phyloP scores from a whole-genome alignment of 2,113 vertebrate genomes.

The Henicopernis longicauda region DNA sequence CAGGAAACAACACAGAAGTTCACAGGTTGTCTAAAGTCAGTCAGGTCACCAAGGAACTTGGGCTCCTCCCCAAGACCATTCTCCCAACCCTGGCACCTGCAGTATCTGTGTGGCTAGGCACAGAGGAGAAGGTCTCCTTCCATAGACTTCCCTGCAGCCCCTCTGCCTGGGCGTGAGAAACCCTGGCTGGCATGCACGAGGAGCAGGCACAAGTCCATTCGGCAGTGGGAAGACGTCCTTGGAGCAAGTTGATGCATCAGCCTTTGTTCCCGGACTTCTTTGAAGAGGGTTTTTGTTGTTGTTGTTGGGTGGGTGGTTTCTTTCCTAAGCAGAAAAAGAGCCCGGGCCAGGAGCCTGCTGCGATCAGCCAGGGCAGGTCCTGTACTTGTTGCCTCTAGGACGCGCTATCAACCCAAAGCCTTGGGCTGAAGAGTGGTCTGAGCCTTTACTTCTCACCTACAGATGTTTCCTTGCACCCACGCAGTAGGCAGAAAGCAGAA shows the following conservation, averaged over 20 bases:
- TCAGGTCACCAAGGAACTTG: background rate
- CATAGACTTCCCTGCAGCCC: background rate
- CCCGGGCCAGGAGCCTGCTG: background rate
- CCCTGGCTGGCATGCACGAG: background rate
- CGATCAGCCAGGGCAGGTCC: background rate
- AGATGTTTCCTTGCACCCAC: background rate
- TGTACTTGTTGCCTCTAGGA: background rate
- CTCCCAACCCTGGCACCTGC: background rate
- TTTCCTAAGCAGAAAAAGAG: background rate
- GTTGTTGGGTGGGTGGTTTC: background rate
- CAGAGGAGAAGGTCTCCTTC: background rate
- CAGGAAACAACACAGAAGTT: background rate
- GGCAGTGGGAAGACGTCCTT: background rate
- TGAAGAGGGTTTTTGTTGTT: background rate
- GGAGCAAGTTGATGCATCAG: background rate
- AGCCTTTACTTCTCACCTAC: background rate
- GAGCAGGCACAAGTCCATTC: background rate
- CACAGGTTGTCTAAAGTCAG: background rate
- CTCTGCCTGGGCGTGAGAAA: background rate
- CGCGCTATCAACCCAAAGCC: background rate
- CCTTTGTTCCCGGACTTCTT: background rate
- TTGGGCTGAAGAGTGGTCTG: background rate
- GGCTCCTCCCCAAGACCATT: background rate
- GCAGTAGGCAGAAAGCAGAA: background rate
- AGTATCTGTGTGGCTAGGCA: background rate